These are phyloP conservation scores for Agrypnia vestita DNA, from an alignment of 1,140 invertebrate genomes.

Conservation along the genomic window DNA sequence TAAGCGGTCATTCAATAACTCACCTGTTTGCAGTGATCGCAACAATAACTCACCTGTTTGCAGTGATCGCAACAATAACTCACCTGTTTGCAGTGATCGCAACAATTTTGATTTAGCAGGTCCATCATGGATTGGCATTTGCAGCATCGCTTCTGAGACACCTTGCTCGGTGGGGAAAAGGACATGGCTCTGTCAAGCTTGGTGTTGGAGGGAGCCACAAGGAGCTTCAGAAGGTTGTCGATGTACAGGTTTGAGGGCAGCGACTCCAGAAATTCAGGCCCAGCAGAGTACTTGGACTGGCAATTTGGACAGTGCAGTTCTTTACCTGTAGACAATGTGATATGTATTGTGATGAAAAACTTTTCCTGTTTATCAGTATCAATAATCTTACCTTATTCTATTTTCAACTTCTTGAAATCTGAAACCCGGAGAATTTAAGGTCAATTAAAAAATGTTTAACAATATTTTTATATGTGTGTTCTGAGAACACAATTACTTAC, in stretches of 20 bases:
- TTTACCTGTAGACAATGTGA: slow-evolving; percentile 63
- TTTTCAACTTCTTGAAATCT: too few species aligned
- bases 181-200: slow-evolving; percentile 60
- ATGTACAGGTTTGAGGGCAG: slow-evolving; percentile 77
- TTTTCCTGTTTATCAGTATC: too few species aligned
- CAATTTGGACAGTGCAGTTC: slow-evolving; percentile 68
- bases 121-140: slow-evolving; percentile 72
- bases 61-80: slow-evolving; percentile 72
- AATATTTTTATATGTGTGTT: too few species aligned
- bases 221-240: slow-evolving; percentile 71
- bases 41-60: slow-evolving; percentile 73
- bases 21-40: slow-evolving; percentile 76
- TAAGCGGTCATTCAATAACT: too few species aligned
- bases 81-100: slow-evolving; percentile 76
- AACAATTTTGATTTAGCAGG: slow-evolving; percentile 66
- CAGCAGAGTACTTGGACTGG: slow-evolving; percentile 65
- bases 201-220: slow-evolving; percentile 58
- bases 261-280: slow-evolving; percentile 66
- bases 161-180: slow-evolving; percentile 61
- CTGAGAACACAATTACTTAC: too few species aligned
- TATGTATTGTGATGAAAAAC: too few species aligned
- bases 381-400: too few species aligned
- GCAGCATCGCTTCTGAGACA: slow-evolving; percentile 64
- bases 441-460: too few species aligned
- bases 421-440: too few species aligned